phyloP scores from a whole-genome alignment of 1,140 invertebrate species.

The Cydia pomonella region DNA sequence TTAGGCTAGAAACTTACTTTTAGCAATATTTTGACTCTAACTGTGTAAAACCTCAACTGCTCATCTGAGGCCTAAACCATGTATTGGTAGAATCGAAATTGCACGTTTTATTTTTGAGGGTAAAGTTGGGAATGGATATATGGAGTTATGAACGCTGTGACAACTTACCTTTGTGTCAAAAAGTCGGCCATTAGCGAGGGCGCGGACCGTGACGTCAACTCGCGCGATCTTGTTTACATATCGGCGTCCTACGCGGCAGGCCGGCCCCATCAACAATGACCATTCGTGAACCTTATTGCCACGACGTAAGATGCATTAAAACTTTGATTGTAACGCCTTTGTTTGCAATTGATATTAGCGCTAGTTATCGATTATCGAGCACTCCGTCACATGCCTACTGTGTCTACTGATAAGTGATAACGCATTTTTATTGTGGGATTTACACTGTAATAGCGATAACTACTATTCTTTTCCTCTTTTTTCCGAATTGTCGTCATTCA shows the following conservation, averaged over 20 bases:
- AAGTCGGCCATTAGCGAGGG: not conserved
- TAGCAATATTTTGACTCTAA: too few relatives aligned
- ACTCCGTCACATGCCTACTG: conserved; percentile 16
- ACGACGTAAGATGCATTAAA: not conserved
- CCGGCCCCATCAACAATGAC: not conserved
- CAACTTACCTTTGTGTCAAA: not conserved
- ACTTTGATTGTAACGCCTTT: not conserved
- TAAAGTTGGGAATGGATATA: too few relatives aligned
- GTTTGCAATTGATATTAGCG: not conserved
- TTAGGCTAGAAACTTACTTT: too few relatives aligned
- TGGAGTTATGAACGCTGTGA: too few relatives aligned
- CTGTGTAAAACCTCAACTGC: too few relatives aligned
- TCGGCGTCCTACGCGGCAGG: not conserved
- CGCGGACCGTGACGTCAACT: conserved; percentile 7
- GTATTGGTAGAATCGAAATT: too few relatives aligned
- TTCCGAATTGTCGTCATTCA: not conserved
- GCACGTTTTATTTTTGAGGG: too few relatives aligned
- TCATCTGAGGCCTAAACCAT: too few relatives aligned
- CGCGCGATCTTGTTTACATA: conserved; percentile 13
- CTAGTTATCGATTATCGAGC: conserved; percentile 24
- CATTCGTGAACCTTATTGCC: not conserved
- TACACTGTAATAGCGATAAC: not conserved
- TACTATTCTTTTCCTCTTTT: not conserved
- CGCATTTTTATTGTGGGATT: not conserved
- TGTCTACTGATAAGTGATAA: not conserved